Evolutionary conservation across 2,888 invertebrate species (phyloP), one percentile per base, ranked within the genome.

Genomic region (Ptychoptera albimana): DNA sequence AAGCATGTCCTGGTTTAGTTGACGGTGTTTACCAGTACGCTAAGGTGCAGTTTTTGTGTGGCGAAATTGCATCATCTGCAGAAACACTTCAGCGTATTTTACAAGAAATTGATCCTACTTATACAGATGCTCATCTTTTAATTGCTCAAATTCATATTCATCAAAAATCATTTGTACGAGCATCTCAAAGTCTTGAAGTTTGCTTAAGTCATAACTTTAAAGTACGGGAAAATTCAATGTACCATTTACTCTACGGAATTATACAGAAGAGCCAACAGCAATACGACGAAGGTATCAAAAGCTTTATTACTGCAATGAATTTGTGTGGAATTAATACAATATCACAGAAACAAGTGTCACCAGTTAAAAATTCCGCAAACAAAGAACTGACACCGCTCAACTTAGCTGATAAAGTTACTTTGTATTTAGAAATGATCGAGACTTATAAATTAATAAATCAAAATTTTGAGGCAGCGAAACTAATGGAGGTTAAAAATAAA

Each of bases 171-270:
- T 85, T 74, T 54, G 73, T 80, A 13, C 74, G 82, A 57, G 94
- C 94, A 0, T 74, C 82, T 10, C 88, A 91, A 60, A 81, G 80
- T 45, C 67, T 97, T 39, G 94, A 96, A 66, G 75, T 85, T 50
- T 91, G 88, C 45, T 68, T 96, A 11, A 92, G 92, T 57, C 84
- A 86, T 57, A 88, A 94, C 63, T 94, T 97, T 59, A 82, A 86
- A 64, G 82, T 96, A 0, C 70, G 93, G 50, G 92, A 94, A 48
- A 83, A 86, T 63, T 87, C 93, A 0, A 70, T 91, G 59, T 97
- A 89, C 59, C 88, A 93, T 65, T 74, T 92, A 49, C 74, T 93
- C 1, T 76, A 79, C 51, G 93, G 92, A 1, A 71, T 86, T 23
- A 79, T 94, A 41, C 75, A 85, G 50, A 89, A 85, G 58, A 74